phyloP scores from a whole-genome alignment of 2,113 vertebrate genomes.

The Spea multiplicata region DNA sequence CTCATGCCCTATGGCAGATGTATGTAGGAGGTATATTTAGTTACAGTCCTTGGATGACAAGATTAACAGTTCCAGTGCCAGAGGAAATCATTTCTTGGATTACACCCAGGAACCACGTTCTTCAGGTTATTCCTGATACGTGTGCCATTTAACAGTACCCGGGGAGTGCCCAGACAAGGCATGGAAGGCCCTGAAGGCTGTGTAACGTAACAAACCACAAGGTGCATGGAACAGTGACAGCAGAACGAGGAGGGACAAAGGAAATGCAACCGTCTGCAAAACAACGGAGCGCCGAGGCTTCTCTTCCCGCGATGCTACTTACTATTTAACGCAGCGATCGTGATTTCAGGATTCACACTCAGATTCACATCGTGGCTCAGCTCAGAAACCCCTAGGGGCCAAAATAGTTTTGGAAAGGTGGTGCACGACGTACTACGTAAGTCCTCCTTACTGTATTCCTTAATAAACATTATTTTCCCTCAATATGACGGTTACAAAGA shows the following conservation, averaged over 20 bases:
- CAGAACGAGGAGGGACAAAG: not conserved
- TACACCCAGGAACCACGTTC: conserved; percentile 24
- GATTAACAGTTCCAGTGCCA: conserved; percentile 25
- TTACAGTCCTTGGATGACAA: conserved; percentile 19
- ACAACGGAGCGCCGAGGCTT: no score
- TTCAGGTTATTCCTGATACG: conserved; percentile 38
- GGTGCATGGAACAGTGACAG: not conserved
- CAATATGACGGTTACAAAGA: no score
- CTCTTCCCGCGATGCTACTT: no score
- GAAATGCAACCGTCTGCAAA: not conserved
- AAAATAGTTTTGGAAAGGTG: no score
- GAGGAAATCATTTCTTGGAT: conserved; percentile 40
- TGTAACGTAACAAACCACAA: conserved; percentile 12
- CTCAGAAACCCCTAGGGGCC: no score
- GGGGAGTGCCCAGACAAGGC: conserved; percentile 40
- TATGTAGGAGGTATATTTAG: conserved; percentile 14
- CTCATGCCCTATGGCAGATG: conserved; percentile 8
- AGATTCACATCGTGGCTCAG: no score
- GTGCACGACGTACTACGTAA: no score
- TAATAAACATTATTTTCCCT: no score
- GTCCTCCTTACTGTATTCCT: no score
- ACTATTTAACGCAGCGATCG: no score
- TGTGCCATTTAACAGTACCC: conserved; percentile 22
- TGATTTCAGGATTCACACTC: no score
- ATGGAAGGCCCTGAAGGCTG: conserved; percentile 19